Evolutionary conservation across 2,113 vertebrate species (phyloP).

Genomic region (Gorsachius goisagi): DNA sequence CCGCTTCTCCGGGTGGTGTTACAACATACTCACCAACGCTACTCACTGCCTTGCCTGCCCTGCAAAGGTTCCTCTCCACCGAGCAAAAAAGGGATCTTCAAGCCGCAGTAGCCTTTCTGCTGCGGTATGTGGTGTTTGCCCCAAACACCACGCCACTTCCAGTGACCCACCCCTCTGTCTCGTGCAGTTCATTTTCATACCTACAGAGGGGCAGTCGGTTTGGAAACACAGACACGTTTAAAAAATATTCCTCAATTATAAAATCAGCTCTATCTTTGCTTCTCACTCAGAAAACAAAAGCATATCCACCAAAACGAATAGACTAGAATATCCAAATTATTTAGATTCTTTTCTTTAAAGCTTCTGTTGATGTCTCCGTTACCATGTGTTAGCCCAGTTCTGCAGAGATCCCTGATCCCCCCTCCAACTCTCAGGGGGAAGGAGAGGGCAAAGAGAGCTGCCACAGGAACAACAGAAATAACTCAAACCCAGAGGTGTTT

Average conservation of each 20-base stretch:
- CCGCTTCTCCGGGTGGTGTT: neutral
- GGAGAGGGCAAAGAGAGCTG: neutral
- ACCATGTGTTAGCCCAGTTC: neutral
- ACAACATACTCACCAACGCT: neutral
- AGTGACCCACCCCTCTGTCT: neutral
- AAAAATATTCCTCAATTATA: neutral
- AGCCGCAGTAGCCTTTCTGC: neutral
- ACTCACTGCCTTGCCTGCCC: neutral
- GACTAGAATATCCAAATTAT: neutral
- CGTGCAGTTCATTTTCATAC: fast-evolving
- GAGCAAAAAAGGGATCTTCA: neutral
- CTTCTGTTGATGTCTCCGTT: neutral
- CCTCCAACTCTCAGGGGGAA: neutral
- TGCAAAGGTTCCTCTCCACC: neutral
- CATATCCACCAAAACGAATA: neutral
- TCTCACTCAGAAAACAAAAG: neutral
- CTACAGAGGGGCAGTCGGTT: neutral
- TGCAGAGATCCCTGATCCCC: neutral
- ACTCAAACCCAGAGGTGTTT: neutral
- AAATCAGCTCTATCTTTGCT: neutral
- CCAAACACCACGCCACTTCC: neutral
- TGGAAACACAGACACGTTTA: neutral
- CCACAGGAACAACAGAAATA: neutral
- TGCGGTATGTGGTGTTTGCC: neutral
- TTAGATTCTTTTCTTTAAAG: neutral